These are phyloP conservation scores for Hemiscyllium ocellatum DNA, from an alignment of 2,113 vertebrate genomes.

Conservation along the genomic window DNA sequence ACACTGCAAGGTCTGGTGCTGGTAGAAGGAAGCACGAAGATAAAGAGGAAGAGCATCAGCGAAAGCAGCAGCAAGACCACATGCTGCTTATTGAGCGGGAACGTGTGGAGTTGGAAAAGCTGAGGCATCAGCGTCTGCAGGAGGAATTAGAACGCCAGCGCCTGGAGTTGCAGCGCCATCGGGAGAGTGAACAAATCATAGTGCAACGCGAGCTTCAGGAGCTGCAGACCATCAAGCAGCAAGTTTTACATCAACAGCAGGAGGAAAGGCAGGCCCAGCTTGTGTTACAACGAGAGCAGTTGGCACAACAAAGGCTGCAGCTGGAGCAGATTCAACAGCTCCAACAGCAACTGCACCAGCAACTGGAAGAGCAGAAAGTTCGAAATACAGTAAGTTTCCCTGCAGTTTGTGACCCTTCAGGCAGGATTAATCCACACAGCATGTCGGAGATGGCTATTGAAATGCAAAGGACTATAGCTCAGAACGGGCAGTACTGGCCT, in stretches of 20 bases:
- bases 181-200: conserved; percentile 90
- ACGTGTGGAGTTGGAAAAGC: conserved; percentile 85
- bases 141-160: conserved; percentile 93
- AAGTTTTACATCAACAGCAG: conserved; percentile 92
- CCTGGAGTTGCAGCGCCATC: conserved; percentile 81
- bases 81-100: conserved; percentile 86
- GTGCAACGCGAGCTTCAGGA: conserved; percentile 95
- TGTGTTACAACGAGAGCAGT: conserved; percentile 87
- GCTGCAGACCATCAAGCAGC: conserved; percentile 92
- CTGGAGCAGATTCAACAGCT: conserved; percentile 94
- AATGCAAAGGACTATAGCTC: conserved; percentile 57
- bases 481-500: conserved; percentile 81
- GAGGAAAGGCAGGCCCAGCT: conserved; percentile 88
- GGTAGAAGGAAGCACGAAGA: conserved; percentile 55
- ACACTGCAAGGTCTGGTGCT: conserved; percentile 39
- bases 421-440: conserved; percentile 62
- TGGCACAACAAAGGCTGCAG: conserved; percentile 91
- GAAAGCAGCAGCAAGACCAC: conserved; percentile 84
- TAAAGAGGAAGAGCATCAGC: conserved; percentile 78
- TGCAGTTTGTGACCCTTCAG: conserved; percentile 64
- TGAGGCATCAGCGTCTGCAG: conserved; percentile 83
- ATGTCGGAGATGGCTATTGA: conserved; percentile 53
- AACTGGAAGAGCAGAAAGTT: conserved; percentile 93
- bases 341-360: conserved; percentile 93
- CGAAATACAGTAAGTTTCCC: conserved; percentile 65